These are phyloP conservation scores for Drosophila fulvimacula DNA, from an alignment of 2,888 invertebrate genomes.

Conservation along the genomic window DNA sequence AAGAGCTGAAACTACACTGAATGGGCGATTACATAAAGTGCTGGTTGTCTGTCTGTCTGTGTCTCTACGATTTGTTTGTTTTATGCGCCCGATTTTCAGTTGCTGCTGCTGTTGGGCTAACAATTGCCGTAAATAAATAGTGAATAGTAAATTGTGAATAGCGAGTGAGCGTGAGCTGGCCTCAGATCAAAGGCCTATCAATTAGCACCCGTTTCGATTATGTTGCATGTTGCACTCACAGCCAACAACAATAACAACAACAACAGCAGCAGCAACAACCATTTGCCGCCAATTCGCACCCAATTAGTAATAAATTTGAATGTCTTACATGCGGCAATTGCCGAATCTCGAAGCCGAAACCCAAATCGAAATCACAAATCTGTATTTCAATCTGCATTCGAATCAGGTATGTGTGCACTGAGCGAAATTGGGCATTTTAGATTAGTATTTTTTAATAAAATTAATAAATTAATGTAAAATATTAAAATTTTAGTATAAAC, in stretches of 20 bases:
- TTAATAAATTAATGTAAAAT: background rate
- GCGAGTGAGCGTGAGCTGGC: conserved; percentile 39
- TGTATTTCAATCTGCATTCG: conserved; percentile 34
- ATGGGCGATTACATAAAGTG: conserved; percentile 58
- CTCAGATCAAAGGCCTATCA: conserved; percentile 83
- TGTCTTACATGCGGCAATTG: conserved; percentile 67
- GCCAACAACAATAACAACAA: background rate
- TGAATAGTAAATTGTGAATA: conserved; percentile 49
- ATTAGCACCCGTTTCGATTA: conserved; percentile 82
- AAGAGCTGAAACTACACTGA: conserved; percentile 17
- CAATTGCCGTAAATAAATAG: conserved; percentile 80
- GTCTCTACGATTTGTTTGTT: conserved; percentile 63
- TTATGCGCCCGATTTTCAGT: conserved; percentile 63
- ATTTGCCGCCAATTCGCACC: conserved; percentile 81
- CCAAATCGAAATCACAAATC: conserved; percentile 20
- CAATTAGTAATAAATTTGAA: conserved; percentile 84
- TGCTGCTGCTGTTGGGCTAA: conserved; percentile 60
- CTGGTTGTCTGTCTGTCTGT: conserved; percentile 48
- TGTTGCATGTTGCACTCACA: conserved; percentile 71
- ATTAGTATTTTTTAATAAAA: too few species aligned
- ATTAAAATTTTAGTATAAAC: too few species aligned
- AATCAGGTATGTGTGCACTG: conserved; percentile 23
- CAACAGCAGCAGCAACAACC: conserved; percentile 20
- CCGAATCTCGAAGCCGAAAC: conserved; percentile 28
- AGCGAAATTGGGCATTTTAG: background rate